A percentile compares a stretch with the other conserved stretches of the same genome.
Evolutionary conservation across 2,113 vertebrate genomes (phyloP).

Genomic region (Rattus norvegicus): DNA sequence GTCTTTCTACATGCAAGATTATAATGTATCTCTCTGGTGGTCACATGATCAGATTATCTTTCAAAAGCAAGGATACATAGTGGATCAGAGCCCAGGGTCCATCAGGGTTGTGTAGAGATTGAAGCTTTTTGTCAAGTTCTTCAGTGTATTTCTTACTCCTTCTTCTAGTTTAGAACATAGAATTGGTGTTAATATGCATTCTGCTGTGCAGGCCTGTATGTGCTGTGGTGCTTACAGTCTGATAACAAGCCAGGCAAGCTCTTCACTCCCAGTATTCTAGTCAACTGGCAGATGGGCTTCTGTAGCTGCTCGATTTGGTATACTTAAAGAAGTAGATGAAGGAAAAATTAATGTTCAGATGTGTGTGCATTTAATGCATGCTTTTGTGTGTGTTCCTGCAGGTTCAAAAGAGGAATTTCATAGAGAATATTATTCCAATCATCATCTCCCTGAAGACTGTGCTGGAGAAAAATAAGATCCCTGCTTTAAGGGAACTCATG

Average conservation of each 20-base stretch:
- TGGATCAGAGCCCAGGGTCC: not conserved
- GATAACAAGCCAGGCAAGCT: not conserved
- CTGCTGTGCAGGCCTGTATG: not conserved
- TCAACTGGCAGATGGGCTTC: not conserved
- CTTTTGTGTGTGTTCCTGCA: slow-evolving; percentile 77
- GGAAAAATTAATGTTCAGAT: not conserved
- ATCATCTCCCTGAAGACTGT: slow-evolving; percentile 92
- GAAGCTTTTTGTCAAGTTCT: not conserved
- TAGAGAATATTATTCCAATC: slow-evolving; percentile 95
- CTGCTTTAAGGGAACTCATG: slow-evolving; percentile 95
- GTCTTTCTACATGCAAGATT: not conserved
- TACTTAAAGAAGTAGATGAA: not conserved
- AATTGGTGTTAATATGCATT: not conserved
- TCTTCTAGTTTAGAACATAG: not conserved
- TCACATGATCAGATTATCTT: not conserved
- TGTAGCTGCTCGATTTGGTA: fast-evolving
- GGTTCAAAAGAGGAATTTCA: slow-evolving; percentile 96
- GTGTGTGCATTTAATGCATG: not conserved
- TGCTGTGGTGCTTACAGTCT: not conserved
- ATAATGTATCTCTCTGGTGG: not conserved
- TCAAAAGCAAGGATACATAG: not conserved
- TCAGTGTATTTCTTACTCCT: not conserved
- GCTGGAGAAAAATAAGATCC: slow-evolving; percentile 92
- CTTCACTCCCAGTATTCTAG: not conserved
- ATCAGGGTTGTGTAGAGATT: not conserved